phyloP scores from a whole-genome alignment of 2,888 invertebrate genomes.

The Pherbina coryleti region DNA sequence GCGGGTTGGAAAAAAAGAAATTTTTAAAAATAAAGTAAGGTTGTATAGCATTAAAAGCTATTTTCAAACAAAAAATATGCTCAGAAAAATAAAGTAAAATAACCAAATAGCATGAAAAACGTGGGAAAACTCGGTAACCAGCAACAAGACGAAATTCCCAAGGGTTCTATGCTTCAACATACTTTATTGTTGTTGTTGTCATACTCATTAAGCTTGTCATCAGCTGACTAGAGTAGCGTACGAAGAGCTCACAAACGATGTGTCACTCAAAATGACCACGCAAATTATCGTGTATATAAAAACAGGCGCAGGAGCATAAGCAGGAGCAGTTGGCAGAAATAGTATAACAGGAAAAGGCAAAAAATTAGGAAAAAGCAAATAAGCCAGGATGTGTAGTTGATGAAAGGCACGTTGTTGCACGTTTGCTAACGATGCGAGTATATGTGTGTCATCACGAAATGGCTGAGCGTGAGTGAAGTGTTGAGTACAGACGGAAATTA shows the following conservation, averaged over 20 bases:
- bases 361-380: background rate
- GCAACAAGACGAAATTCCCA: background rate
- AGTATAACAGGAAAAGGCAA: background rate
- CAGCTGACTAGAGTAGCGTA: background rate
- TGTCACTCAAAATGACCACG: slow-evolving; percentile 42
- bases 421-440: no score
- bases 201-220: slow-evolving; percentile 42
- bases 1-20: slow-evolving; percentile 6
- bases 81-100: no score
- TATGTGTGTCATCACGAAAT: background rate
- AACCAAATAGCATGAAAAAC: background rate
- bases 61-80: background rate
- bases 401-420: background rate
- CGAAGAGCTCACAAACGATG: slow-evolving; percentile 37
- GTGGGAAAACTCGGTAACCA: background rate
- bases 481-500: background rate
- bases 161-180: background rate
- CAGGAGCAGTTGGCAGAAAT: background rate
- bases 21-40: background rate
- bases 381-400: background rate
- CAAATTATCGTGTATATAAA: slow-evolving; percentile 27
- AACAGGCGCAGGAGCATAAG: background rate
- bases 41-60: background rate
- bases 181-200: slow-evolving; percentile 35
- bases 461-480: background rate